A percentile compares a stretch with the other conserved stretches of the same genome.
These are phyloP conservation scores for Drosophila parvula DNA, from an alignment of 1,140 invertebrate species.

Conservation along the genomic window DNA sequence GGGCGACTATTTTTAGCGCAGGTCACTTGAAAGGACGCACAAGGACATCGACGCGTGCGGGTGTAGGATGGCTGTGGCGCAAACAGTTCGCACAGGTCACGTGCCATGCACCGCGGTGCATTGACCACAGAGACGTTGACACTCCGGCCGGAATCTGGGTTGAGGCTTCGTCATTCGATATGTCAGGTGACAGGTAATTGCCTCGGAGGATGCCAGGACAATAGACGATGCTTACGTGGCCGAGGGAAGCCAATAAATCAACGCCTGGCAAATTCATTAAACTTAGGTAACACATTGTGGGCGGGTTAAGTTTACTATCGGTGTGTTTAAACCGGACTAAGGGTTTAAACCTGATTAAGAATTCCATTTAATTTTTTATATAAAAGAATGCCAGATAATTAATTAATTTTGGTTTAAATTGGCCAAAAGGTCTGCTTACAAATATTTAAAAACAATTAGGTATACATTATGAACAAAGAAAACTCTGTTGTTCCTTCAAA, in stretches of 20 bases:
- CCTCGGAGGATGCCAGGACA: constrained; percentile 4
- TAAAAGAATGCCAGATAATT: too few relatives aligned
- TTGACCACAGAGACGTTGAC: constrained; percentile 64
- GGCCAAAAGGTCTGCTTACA: too few relatives aligned
- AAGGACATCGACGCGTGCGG: constrained; percentile 62
- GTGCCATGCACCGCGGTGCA: constrained; percentile 67
- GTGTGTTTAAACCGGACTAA: not conserved
- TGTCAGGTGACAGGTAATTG: constrained; percentile 43
- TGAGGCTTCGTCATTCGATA: constrained; percentile 38
- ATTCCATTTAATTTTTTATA: not conserved
- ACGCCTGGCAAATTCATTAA: not conserved
- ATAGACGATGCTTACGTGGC: constrained; percentile 7
- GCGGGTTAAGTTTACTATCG: not conserved
- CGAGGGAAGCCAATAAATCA: constrained; percentile 29
- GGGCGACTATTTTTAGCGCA: constrained; percentile 66
- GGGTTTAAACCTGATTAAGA: not conserved
- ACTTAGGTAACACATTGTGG: not conserved
- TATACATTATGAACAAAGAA: not conserved
- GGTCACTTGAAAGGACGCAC: constrained; percentile 75
- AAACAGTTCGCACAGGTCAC: constrained; percentile 60
- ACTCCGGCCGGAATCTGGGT: constrained; percentile 38
- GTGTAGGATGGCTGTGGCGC: constrained; percentile 44
- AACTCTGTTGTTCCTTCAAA: too few relatives aligned
- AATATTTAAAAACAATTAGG: not conserved
- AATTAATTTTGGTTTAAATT: too few relatives aligned